Evolutionary conservation across 1,140 invertebrate species (phyloP), one percentile per base, ranked within the genome.

Genomic region (Eupristina koningsbergeri): DNA sequence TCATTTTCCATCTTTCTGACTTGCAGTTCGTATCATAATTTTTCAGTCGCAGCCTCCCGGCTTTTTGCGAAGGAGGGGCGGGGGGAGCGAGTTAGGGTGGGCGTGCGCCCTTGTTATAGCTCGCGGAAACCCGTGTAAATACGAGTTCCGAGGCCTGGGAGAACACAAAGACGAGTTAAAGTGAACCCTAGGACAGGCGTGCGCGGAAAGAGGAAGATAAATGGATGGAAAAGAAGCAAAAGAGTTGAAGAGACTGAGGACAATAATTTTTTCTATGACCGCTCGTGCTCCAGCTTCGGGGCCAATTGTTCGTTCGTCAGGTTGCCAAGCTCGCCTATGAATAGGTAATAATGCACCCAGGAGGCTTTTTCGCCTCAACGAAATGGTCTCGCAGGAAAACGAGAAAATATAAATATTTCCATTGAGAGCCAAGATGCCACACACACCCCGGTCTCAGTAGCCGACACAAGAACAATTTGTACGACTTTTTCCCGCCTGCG

Each of bases 321-420:
- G 22, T 19, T 71, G 1, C 22, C 22, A 22, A 3, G 26, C 41
- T 39, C n/a, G 36, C 39, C 85, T 88, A 89, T 90, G 90, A 90
- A 91, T 91, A 88, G 90, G 87, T 90, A 90, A 91, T 89, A 90
- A 90, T 86, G 71, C 67, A 63, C 69, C 86, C 8, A 83, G 75
- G 63, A 45, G 79, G 53, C n/a, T 64, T 50, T 64, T 64, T 34
- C 31, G 53, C 53, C 22, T 26, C 53, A 22, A 26, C 22, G 53
- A 58, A 50, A 13, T 22, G 53, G 26, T 22, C 53, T 22, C 26
- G 26, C 53, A 22, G 53, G 31, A 81, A 71, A 81, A 88, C 82
- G 85, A 74, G 81, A 90, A 90, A 89, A 89, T 91, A 91, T 91
- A 90, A 91, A 91, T 91, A 91, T 91, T 91, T 90, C 88, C 83